Percentiles rank a stretch among this genome's conserved stretches.
phyloP scores from a whole-genome alignment of 2,888 invertebrate genomes.

The Celastrina argiolus region DNA sequence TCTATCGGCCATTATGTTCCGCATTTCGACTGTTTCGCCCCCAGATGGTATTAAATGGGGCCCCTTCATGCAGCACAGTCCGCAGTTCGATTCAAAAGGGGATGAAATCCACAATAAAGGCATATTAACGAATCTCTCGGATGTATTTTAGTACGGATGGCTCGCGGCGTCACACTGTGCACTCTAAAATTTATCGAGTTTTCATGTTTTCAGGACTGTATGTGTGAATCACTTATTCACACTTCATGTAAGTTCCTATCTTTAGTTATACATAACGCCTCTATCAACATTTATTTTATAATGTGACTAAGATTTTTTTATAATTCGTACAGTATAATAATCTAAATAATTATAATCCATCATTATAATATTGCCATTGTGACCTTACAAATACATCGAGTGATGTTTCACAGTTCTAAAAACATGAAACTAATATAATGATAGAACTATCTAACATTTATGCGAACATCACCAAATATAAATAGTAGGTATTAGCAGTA shows the following conservation, averaged over 20 bases:
- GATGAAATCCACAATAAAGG: slow-evolving; percentile 35
- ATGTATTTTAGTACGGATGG: slow-evolving; percentile 48
- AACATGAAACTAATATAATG: no score
- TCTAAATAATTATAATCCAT: no score
- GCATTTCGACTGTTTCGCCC: slow-evolving; percentile 26
- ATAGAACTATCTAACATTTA: no score
- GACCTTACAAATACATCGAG: no score
- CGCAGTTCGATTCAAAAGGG: slow-evolving; percentile 36
- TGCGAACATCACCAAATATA: no score
- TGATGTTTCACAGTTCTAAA: no score
- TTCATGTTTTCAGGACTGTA: slow-evolving; percentile 52
- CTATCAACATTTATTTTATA: no score
- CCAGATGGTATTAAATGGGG: slow-evolving; percentile 30
- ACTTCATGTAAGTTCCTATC: slow-evolving; percentile 3
- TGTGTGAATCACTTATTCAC: slow-evolving; percentile 14
- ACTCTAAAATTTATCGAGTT: slow-evolving; percentile 74
- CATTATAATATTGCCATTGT: no score
- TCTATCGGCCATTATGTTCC: slow-evolving; percentile 20
- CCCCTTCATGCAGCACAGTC: slow-evolving; percentile 31
- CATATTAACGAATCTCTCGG: slow-evolving; percentile 36
- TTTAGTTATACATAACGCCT: background rate
- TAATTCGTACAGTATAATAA: no score
- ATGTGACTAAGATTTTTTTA: no score
- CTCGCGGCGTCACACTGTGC: slow-evolving; percentile 52
- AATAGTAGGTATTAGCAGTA: no score